These are phyloP conservation scores for Oncorhynchus nerka DNA, from an alignment of 2,113 vertebrate genomes.

Conservation along the genomic window DNA sequence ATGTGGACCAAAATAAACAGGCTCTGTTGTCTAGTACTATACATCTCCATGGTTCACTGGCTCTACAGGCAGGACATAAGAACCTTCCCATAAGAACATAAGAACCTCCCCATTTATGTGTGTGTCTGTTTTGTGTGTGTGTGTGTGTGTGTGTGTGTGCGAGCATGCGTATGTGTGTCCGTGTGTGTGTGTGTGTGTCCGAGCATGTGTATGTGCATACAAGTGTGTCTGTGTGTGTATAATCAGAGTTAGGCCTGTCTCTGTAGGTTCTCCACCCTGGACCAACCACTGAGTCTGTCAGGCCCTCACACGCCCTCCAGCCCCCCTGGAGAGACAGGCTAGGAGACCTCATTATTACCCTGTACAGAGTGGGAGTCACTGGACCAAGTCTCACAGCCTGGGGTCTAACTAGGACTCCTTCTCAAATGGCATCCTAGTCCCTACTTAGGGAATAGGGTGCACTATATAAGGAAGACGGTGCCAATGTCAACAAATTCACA, in stretches of 20 bases:
- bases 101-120: background rate
- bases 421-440: too few species aligned
- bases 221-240: slow-evolving; percentile 2
- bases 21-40: background rate
- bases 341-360: slow-evolving; percentile 23
- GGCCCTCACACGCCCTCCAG: slow-evolving; percentile 57
- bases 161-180: too few species aligned
- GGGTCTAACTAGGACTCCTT: background rate
- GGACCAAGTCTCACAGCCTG: slow-evolving; percentile 1
- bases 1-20: slow-evolving; percentile 35
- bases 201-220: background rate
- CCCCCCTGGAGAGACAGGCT: slow-evolving; percentile 14
- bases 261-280: slow-evolving; percentile 32
- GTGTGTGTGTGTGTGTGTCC: too few species aligned
- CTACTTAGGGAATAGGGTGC: background rate
- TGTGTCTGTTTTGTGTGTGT: too few species aligned
- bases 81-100: background rate
- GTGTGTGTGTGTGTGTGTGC: too few species aligned
- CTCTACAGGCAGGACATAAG: background rate
- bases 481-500: background rate
- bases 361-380: slow-evolving; percentile 19
- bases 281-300: slow-evolving; percentile 60
- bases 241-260: slow-evolving; percentile 33
- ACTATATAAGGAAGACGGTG: background rate
- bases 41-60: too few species aligned